These are phyloP conservation scores for Herpetotheres cachinnans DNA, from an alignment of 2,113 vertebrate genomes.

Conservation along the genomic window DNA sequence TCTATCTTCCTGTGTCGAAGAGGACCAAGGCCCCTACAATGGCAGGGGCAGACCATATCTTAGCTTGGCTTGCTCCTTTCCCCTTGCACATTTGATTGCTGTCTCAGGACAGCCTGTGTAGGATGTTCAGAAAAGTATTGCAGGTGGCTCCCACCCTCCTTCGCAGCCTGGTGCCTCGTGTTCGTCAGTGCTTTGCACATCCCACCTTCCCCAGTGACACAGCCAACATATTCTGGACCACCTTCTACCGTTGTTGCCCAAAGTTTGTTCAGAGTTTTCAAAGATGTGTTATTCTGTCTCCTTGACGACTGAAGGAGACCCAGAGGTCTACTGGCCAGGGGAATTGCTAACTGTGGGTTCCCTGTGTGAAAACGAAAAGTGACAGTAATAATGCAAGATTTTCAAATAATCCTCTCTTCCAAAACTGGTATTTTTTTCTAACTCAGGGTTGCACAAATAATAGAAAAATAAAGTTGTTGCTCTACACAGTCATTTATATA, in stretches of 20 bases:
- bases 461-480: background rate
- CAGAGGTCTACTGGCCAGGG: background rate
- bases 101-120: background rate
- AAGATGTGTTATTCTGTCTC: background rate
- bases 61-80: background rate
- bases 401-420: background rate
- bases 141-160: background rate
- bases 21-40: background rate
- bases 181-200: background rate
- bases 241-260: background rate
- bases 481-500: background rate
- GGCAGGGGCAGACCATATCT: background rate
- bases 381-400: background rate
- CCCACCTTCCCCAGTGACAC: background rate
- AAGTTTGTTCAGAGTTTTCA: background rate
- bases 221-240: background rate
- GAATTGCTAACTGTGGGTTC: background rate
- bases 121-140: background rate
- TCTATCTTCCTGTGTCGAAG: background rate
- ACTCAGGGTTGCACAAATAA: background rate
- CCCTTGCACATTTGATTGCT: background rate
- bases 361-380: background rate
- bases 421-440: background rate
- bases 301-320: background rate
- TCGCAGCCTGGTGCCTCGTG: accelerated